Percentiles rank a stretch among this genome's conserved stretches.
phyloP scores from a whole-genome alignment of 2,888 invertebrate genomes.

The Lottia scabra region DNA sequence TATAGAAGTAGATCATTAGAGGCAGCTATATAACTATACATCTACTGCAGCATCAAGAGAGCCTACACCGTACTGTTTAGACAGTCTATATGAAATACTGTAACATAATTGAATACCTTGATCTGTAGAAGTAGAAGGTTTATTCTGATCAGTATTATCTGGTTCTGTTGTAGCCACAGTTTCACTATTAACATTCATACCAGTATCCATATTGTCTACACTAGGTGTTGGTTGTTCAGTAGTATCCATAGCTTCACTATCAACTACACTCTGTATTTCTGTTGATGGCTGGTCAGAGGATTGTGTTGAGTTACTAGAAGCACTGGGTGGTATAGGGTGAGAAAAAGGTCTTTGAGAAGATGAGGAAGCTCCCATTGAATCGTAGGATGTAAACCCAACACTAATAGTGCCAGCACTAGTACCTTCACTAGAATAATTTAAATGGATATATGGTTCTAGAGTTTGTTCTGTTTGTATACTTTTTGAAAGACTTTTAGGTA shows the following conservation, averaged over 20 bases:
- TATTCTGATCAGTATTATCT: no score
- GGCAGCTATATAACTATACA: no score
- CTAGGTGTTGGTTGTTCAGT: not conserved
- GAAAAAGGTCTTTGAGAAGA: not conserved
- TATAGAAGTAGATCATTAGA: no score
- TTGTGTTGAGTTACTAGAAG: not conserved
- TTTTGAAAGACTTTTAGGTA: constrained; percentile 16
- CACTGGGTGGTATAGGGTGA: not conserved
- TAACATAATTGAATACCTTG: no score
- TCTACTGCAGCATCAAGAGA: no score
- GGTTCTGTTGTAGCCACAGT: no score
- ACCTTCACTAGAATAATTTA: constrained; percentile 75
- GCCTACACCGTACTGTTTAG: no score
- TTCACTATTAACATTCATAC: no score
- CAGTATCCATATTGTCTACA: not conserved
- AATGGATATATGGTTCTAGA: constrained; percentile 75
- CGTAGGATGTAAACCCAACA: constrained; percentile 53
- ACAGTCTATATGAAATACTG: no score
- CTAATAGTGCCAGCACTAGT: constrained; percentile 74
- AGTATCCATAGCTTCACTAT: no score
- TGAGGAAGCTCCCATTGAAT: constrained; percentile 28
- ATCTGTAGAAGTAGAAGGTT: no score
- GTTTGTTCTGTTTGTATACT: constrained; percentile 11
- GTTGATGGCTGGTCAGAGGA: not conserved
- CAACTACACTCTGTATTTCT: no score